These are phyloP conservation scores for Leucoraja erinaceus DNA, from an alignment of 2,113 vertebrate species.

Conservation along the genomic window DNA sequence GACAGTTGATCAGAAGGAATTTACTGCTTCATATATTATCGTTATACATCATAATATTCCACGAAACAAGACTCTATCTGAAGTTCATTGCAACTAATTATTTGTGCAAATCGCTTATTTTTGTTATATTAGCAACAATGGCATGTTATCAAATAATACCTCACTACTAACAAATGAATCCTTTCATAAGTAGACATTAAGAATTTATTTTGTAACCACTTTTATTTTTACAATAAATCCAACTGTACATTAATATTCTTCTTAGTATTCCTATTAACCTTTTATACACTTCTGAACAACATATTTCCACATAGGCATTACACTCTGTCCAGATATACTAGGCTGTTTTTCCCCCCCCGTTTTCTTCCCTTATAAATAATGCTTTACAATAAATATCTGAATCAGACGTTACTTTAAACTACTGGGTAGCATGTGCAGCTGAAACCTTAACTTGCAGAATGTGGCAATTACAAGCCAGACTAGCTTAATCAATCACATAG, in stretches of 20 bases:
- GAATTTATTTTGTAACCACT: constrained; percentile 6
- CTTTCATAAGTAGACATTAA: background rate
- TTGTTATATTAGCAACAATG: background rate
- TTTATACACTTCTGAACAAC: constrained; percentile 7
- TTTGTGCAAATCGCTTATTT: background rate
- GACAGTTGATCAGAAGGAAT: background rate
- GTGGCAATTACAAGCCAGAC: background rate
- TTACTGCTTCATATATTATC: background rate
- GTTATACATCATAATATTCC: background rate
- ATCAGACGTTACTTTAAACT: background rate
- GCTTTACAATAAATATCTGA: background rate
- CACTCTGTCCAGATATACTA: background rate
- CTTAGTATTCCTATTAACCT: background rate
- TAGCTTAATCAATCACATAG: background rate
- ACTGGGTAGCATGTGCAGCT: background rate
- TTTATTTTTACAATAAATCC: constrained; percentile 27
- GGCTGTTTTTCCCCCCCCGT: background rate
- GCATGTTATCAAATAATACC: constrained; percentile 3
- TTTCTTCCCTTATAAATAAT: background rate
- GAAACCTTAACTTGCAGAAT: background rate
- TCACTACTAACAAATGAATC: background rate
- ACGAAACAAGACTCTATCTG: background rate
- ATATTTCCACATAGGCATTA: background rate
- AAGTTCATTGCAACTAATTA: background rate
- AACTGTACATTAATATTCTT: constrained; percentile 34